These are phyloP conservation scores for Deilephila elpenor DNA, from an alignment of 2,888 invertebrate genomes.

Conservation along the genomic window DNA sequence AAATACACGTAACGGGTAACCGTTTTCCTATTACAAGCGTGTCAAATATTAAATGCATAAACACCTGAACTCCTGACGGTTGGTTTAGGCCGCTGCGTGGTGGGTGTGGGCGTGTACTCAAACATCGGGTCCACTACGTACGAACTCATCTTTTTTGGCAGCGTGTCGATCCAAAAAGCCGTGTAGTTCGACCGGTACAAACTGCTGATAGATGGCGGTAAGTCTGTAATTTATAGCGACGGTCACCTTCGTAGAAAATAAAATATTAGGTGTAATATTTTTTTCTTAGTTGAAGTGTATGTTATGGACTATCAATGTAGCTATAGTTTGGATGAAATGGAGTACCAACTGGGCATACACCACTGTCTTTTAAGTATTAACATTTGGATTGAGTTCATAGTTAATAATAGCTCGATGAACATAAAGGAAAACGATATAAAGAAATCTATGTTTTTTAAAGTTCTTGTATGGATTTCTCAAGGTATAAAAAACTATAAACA, in stretches of 20 bases:
- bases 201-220: constrained; percentile 89
- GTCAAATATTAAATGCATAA: background rate
- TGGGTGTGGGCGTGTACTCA: constrained; percentile 62
- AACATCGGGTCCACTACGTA: constrained; percentile 74
- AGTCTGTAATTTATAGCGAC: constrained; percentile 82
- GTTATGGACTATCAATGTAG: background rate
- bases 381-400: no score
- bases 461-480: no score
- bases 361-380: no score
- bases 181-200: constrained; percentile 92
- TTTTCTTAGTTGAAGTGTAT: background rate
- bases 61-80: constrained; percentile 61
- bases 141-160: constrained; percentile 89
- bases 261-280: background rate
- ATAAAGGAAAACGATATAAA: no score
- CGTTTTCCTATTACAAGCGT: background rate
- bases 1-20: background rate
- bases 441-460: no score
- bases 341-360: no score
- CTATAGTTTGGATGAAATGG: background rate
- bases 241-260: background rate
- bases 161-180: constrained; percentile 92
- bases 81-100: constrained; percentile 60
- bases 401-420: no score
- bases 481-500: no score